These are phyloP conservation scores for Pristionchus exspectatus DNA, from an alignment of 2,888 invertebrate species.

Conservation along the genomic window DNA sequence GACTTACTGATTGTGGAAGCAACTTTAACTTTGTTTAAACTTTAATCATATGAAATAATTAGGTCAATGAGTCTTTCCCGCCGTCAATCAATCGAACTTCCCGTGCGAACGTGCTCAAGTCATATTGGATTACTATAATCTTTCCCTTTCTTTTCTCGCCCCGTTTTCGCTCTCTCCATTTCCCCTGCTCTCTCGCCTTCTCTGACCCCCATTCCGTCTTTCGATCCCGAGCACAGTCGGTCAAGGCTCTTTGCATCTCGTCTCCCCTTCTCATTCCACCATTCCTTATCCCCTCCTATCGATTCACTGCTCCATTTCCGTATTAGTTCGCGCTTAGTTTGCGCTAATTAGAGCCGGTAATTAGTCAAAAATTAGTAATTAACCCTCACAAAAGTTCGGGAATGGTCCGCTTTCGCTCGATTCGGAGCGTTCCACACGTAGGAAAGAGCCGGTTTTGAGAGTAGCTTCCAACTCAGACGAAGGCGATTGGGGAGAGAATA, in stretches of 20 bases:
- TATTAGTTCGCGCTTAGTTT: not conserved
- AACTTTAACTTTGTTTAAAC: no score
- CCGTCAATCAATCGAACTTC: not conserved
- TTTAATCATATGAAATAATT: not conserved
- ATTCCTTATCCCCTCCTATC: not conserved
- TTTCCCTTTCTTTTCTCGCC: not conserved
- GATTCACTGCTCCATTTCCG: not conserved
- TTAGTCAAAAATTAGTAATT: not conserved
- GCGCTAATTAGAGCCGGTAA: not conserved
- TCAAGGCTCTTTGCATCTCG: not conserved
- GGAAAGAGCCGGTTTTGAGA: slow-evolving; percentile 1
- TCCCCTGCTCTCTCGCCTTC: not conserved
- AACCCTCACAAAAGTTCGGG: not conserved
- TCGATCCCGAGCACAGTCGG: not conserved
- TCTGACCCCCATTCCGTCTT: not conserved
- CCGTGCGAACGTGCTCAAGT: not conserved
- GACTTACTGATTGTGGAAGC: no score
- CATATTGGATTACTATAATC: not conserved
- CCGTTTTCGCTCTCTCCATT: slow-evolving; percentile 6
- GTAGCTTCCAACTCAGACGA: slow-evolving; percentile 32
- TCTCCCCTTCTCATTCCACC: not conserved
- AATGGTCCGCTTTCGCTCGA: not conserved
- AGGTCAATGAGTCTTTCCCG: not conserved
- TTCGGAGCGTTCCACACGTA: slow-evolving; percentile 15
- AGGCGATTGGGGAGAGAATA: not conserved